These are phyloP conservation scores for Clarias batrachus DNA, from an alignment of 2,113 vertebrate species.

Conservation along the genomic window DNA sequence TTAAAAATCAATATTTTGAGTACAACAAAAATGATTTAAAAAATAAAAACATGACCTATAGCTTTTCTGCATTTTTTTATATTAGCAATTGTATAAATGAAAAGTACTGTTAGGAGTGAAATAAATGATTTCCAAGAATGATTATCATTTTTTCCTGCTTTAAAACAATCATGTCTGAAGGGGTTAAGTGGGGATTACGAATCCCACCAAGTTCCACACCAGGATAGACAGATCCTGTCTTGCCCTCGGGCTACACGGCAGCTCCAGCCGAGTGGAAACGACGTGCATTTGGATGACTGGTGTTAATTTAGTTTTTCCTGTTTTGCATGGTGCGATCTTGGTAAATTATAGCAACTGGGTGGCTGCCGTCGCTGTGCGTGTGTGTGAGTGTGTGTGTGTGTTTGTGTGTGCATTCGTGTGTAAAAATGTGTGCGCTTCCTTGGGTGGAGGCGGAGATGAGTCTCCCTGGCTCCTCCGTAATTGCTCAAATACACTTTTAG, in stretches of 20 bases:
- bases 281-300: constrained; percentile 19
- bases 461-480: constrained; percentile 44
- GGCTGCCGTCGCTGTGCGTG: neutral
- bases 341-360: constrained; percentile 32
- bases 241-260: constrained; percentile 33
- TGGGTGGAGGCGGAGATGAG: constrained; percentile 34
- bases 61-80: neutral
- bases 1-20: neutral
- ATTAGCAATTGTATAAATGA: neutral
- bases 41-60: neutral
- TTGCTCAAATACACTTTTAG: constrained; percentile 41
- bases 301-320: constrained; percentile 54
- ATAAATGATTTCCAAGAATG: neutral
- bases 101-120: neutral
- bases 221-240: constrained; percentile 22
- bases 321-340: constrained; percentile 39
- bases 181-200: constrained; percentile 6
- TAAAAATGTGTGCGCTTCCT: constrained; percentile 27
- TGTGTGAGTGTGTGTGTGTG: constrained; percentile 21
- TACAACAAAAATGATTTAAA: neutral
- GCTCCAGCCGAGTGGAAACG: constrained; percentile 38
- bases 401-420: constrained; percentile 19
- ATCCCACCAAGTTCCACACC: neutral
- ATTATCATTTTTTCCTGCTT: neutral
- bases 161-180: constrained; percentile 7